Conservation (phyloP, 2,797 vertebrate species). For the Fratercula arctica region DNA sequence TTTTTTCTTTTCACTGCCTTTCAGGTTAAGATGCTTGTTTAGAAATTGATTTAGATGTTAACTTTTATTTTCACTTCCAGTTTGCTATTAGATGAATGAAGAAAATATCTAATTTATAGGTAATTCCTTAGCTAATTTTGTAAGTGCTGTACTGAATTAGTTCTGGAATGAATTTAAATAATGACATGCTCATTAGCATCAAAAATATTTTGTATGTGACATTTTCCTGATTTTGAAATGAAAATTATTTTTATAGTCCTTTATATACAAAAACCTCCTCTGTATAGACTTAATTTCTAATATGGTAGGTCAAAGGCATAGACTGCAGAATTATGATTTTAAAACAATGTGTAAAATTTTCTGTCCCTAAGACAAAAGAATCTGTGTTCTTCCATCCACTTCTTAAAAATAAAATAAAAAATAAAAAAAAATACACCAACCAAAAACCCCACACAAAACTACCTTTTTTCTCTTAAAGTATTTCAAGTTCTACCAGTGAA, state of each 20-base stretch:
- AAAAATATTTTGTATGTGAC: neutral
- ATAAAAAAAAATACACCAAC: neutral
- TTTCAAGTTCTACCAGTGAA: neutral
- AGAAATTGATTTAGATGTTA: conserved; percentile 6
- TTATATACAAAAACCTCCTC: neutral
- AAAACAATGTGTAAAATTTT: neutral
- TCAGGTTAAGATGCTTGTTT: neutral
- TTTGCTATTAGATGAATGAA: conserved; percentile 54
- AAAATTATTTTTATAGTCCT: neutral
- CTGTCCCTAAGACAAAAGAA: neutral
- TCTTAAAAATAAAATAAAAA: neutral
- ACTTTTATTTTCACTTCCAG: conserved; percentile 33
- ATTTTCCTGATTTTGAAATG: neutral
- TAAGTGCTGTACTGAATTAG: neutral
- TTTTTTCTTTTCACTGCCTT: neutral
- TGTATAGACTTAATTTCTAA: neutral
- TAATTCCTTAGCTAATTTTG: conserved; percentile 19
- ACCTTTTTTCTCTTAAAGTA: neutral
- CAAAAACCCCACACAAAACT: no score
- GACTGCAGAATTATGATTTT: neutral
- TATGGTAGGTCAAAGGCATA: neutral
- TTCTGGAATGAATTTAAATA: conserved; percentile 18
- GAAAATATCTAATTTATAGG: conserved; percentile 38
- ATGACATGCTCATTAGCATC: conserved; percentile 4
- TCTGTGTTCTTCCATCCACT: neutral